Percentiles rank a stretch among this genome's conserved stretches.
These are phyloP conservation scores for Thera obeliscata DNA, from an alignment of 2,888 invertebrate species.

Conservation along the genomic window DNA sequence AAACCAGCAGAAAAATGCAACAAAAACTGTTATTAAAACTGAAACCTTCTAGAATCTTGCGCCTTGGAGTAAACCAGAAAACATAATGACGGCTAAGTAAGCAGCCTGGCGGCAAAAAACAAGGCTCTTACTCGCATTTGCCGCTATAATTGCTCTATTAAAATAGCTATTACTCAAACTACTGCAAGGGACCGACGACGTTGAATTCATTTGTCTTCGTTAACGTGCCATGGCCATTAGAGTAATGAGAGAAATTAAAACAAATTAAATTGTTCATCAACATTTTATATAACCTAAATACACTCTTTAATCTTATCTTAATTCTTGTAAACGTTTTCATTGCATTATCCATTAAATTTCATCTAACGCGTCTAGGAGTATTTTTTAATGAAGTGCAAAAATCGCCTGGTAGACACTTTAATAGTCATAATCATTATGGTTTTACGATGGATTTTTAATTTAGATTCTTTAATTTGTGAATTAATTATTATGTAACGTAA, in stretches of 20 bases:
- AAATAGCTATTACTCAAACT: conserved; percentile 65
- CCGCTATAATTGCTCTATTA: conserved; percentile 60
- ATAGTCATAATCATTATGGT: too few species aligned
- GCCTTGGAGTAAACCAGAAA: conserved; percentile 18
- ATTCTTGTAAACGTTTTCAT: too few species aligned
- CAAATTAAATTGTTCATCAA: neutral
- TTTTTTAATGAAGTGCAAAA: too few species aligned
- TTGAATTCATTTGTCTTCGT: conserved; percentile 40
- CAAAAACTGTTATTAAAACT: conserved; percentile 1
- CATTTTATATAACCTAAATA: neutral
- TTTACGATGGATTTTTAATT: neutral
- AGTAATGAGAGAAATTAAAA: conserved; percentile 20
- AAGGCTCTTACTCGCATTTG: conserved; percentile 29
- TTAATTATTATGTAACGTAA: neutral
- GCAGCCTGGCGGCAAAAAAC: conserved; percentile 20
- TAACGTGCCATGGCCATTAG: conserved; percentile 18
- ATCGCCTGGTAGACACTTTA: too few species aligned
- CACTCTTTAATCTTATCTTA: too few species aligned
- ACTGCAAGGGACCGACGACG: conserved; percentile 35
- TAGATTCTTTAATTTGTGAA: neutral
- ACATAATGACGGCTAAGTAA: conserved; percentile 18
- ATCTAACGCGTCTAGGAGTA: too few species aligned
- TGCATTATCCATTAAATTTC: too few species aligned
- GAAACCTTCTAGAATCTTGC: neutral
- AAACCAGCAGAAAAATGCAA: neutral